A percentile compares a stretch with the other conserved stretches of the same genome.
Evolutionary conservation across 2,797 vertebrate genomes (phyloP).

Genomic region (Anabas testudineus): DNA sequence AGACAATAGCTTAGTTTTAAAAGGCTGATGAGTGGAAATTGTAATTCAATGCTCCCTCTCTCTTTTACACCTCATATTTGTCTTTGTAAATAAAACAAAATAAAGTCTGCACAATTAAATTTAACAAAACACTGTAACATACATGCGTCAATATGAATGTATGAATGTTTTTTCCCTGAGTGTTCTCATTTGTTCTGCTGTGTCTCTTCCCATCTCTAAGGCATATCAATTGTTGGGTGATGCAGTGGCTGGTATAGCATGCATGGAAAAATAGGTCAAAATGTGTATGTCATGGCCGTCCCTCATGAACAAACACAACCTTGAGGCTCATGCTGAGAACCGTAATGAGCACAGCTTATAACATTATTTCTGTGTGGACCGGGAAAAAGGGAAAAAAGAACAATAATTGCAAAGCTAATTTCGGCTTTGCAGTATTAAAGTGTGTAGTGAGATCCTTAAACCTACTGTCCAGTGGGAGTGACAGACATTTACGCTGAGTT

Average conservation of each 20-base stretch:
- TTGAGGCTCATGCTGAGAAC: constrained; percentile 36
- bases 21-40: neutral
- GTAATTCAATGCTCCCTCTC: no score
- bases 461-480: neutral
- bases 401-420: neutral
- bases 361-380: constrained; percentile 11
- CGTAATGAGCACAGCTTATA: constrained; percentile 25
- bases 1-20: constrained; percentile 6
- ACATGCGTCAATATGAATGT: neutral
- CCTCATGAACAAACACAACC: constrained; percentile 35
- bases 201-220: no score
- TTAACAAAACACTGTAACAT: neutral
- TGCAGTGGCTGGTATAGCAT: constrained; percentile 19
- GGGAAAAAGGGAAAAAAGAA: constrained; percentile 1
- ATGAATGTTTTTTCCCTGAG: constrained; percentile 8
- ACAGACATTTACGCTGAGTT: constrained; percentile 17
- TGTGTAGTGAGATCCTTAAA: neutral
- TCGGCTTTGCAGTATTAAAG: neutral
- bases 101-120: neutral
- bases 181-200: neutral
- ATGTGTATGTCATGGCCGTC: no score
- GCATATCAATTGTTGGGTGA: no score
- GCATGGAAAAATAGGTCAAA: constrained; percentile 56
- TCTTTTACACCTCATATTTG: no score
- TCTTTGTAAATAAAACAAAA: constrained; percentile 9